Evolutionary conservation across 2,113 vertebrate genomes (phyloP), one percentile per base, ranked within the genome.

Genomic region (Scophthalmus maximus): DNA sequence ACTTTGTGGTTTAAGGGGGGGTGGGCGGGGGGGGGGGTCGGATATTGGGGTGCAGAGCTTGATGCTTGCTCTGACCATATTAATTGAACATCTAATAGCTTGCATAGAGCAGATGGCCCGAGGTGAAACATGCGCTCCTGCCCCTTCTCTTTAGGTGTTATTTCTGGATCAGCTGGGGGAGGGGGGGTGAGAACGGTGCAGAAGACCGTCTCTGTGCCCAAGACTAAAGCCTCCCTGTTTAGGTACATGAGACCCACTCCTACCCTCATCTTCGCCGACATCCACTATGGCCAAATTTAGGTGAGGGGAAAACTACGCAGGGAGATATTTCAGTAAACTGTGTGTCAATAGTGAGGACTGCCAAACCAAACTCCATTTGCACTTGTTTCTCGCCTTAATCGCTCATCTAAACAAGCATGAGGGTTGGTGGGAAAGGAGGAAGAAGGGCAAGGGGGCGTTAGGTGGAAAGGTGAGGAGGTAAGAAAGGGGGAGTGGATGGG

Each of bases 321-420:
- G 59, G 55, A 87, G 90, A 89, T 91, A 91, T 92, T 91, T 92
- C 77, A 78, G 90, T 87, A 89, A 89, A 83, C 87, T 86, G 69
- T 87, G 83, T 87, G 91, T 93, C 88, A 93, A 93, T 86, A 93
- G 49, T 20, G 62, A 68, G 20, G 50, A 5, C 47, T 49, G 90
- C 90, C 90, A 92, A 92, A 83, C 77, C 84, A 93, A 92, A 92
- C 88, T 88, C 82, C 81, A 88, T 90, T 92, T 91, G 87, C 91
- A 91, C 92, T 93, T 92, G 92, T 93, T 90, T 91, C 91, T 88
- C 82, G 77, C 77, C 87, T 87, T 92, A 91, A 93, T 92, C 88
- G 82, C 89, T 90, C 92, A 92, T 93, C 92, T 92, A 92, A 92
- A 91, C 90, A 92, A 92, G 90, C 90, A 87, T 65, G 83, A 89